Evolutionary conservation across 2,888 invertebrate genomes (phyloP), one percentile per base, ranked within the genome.

Genomic region (Tachina fera): DNA sequence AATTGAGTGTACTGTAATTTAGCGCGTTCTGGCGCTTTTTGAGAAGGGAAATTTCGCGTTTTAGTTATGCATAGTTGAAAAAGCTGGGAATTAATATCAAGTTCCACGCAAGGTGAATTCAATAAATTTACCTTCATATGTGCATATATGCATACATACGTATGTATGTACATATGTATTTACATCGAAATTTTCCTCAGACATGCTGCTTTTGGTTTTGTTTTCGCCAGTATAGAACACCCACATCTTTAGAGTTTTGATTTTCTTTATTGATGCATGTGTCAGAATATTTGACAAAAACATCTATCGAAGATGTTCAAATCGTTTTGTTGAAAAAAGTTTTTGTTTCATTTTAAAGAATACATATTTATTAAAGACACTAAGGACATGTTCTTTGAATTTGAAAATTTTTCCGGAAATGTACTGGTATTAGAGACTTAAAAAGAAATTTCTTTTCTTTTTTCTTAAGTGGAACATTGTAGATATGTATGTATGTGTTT

Each of bases 401-500:
- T 79, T 53, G 58, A 68, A 68, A 53, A 67, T 49, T 76, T 60
- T 49, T 79, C 78, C 51, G 53, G 81, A 81, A 74, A 74, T 80
- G 51, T 14, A 67, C 58, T 10, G 11, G 49, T 14, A 67, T 65
- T 10, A 14, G 43, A 19, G 16, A 14, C 16, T 63, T 80, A 63
- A 77, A 56, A 77, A 70, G 76, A 86, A 87, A 84, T 65, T n/a
- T n/a, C n/a, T n/a, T n/a, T n/a, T n/a, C n/a, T n/a, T n/a, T n/a
- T n/a, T n/a, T n/a, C n/a, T n/a, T n/a, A n/a, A n/a, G n/a, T n/a
- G n/a, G n/a, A n/a, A n/a, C n/a, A n/a, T 83, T 74, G 72, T 51
- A 82, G 53, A 71, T 75, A 47, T 47, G 75, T 43, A 39, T 4
- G 16, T 56, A 47, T 1, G 6, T 70, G n/a, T 84, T 74, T 61